Base-by-base conservation (phyloP, 2,797 vertebrate genomes). In the Tapera naevia region DNA sequence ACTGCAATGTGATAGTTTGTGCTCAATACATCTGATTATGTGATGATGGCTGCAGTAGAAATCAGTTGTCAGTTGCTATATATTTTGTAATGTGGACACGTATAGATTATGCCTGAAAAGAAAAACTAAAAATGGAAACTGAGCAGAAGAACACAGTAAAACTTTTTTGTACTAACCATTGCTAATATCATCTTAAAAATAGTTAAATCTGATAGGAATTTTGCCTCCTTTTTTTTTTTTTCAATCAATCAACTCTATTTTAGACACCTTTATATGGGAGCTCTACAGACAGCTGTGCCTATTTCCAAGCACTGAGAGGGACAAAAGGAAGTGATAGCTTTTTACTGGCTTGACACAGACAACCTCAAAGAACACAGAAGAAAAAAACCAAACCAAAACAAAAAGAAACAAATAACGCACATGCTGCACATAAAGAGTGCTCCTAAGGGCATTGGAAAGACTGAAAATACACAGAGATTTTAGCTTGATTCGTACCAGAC, bases 281-380 rank as follows among this genome's bases (percentile, higher is more conserved):
- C 4, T 37, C 28, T 76, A 58, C 16, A 41, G 39, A 93, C 7
- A 86, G 5, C 41, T 56, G 13, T 92, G 51, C 13, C 5, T 0
- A 91, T 81, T 92, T 67, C 69, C 86, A 62, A 86, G 13, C 18
- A 30, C 32, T 62, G 23, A 80, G 22, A 65, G 13, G 33, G 61
- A 78, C 78, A 51, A 93, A 78, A 86, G 19, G 16, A 80, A 89
- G 16, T 54, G 35, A 16, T 24, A 53, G 37, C 9, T 53, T 92
- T 95, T 86, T 64, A 88, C n/a, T 64, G 41, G 21, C 17, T 88
- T 75, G n/a, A 86, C 43, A 93, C n/a, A 60, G 54, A 62, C 10
- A 71, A 56, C 10, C 32, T 84, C 13, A 66, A 91, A 86, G 28
- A 88, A 37, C 14, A 48, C 17, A 66, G 21, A 48, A 69, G 14